A percentile compares a stretch with the other conserved stretches of the same genome.
Evolutionary conservation across 2,113 vertebrate genomes (phyloP).

Genomic region (Lophura nycthemera): DNA sequence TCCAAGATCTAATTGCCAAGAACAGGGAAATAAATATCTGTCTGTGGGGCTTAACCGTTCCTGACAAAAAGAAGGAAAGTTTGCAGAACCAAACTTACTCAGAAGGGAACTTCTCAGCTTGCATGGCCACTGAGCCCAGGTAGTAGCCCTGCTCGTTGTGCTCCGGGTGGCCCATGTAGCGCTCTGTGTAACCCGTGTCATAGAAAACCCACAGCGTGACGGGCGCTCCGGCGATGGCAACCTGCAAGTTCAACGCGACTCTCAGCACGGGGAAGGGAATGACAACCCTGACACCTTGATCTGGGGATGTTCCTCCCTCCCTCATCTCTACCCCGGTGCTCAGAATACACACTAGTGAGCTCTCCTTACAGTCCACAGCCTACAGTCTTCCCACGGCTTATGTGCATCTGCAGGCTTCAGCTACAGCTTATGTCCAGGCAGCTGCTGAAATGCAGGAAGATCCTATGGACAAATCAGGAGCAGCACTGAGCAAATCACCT

Average conservation of each 20-base stretch:
- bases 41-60: background rate
- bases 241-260: conserved; percentile 67
- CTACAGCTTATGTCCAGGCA: accelerated
- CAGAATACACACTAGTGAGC: background rate
- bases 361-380: background rate
- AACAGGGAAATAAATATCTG: background rate
- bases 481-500: background rate
- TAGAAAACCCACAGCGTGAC: conserved; percentile 87
- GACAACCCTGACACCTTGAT: background rate
- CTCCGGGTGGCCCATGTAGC: conserved; percentile 86
- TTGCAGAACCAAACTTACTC: conserved; percentile 76
- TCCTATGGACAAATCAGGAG: background rate
- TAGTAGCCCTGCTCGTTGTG: conserved; percentile 86
- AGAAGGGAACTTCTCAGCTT: conserved; percentile 86
- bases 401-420: background rate
- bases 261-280: background rate
- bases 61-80: background rate
- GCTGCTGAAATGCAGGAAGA: background rate
- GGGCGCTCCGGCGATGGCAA: conserved; percentile 83
- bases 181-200: conserved; percentile 85
- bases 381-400: background rate
- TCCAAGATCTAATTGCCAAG: background rate
- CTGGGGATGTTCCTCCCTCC: background rate
- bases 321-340: background rate
- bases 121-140: conserved; percentile 85